Evolutionary conservation across 2,113 vertebrate genomes (phyloP), one percentile per base, ranked within the genome.

Genomic region (Uropsilus gracilis): DNA sequence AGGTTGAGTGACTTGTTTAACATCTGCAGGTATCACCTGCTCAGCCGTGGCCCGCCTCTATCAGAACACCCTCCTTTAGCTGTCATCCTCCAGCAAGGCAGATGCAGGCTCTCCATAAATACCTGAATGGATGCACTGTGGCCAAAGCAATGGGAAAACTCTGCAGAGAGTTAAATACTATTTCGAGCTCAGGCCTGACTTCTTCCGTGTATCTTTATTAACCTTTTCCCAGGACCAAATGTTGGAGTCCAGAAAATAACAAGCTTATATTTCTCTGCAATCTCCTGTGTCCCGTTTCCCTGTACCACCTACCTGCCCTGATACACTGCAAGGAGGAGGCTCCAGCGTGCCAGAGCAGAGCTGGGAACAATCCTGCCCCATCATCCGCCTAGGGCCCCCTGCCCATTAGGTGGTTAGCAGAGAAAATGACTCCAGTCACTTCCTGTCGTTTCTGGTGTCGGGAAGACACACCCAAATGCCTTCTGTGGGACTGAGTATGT

Each of bases 391-490:
- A 20, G 4, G 63, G 26, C 55, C 42, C 68, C 90, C 57, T 68
- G 48, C 55, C 37, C 63, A 57, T 92, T 69, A 90, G 5, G 61
- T 68, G 37, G 80, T 89, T 46, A 90, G 86, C 86, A 89, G 76
- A 76, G 93, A 96, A 91, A 63, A 89, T 75, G 68, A 77, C 7
- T 39, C 66, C 34, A 61, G 48, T 6, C 64, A 94, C 96, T 84
- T 81, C 75, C 90, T 90, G 4, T 82, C 83, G 84, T 96, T 97
- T 97, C 59, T 87, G 89, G 94, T 96, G 91, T 97, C 64, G 50
- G 75, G 26, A 59, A 89, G 97, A 93, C 86, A 94, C 44, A 20
- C 69, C 92, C 81, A 94, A 86, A 84, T 48, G 71, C 75, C 63
- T 89, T 93, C 84, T 91, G 96, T 96, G 96, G 95, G 91, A 86